A percentile compares a stretch with the other conserved stretches of the same genome.
Conservation (phyloP, 2,888 invertebrate species). For the Drosophila niveifrons region DNA sequence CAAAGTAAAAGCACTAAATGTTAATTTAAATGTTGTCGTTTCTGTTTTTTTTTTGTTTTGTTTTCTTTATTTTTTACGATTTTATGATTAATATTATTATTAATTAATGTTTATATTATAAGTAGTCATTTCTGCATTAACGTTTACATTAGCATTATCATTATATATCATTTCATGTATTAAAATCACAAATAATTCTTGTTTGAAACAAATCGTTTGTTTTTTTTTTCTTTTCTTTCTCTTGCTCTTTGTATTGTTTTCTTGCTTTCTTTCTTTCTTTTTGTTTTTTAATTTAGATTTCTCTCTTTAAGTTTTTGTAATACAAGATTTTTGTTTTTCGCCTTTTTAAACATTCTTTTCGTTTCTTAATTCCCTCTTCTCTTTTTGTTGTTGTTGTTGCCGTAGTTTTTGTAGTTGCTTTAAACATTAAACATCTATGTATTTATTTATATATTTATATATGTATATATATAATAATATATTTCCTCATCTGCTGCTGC, state of each 20-base stretch:
- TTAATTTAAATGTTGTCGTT: constrained; percentile 38
- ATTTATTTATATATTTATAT: constrained; percentile 29
- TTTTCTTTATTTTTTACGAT: constrained; percentile 30
- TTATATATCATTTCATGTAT: constrained; percentile 71
- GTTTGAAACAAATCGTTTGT: constrained; percentile 77
- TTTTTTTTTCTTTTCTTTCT: constrained; percentile 93
- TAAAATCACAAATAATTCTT: constrained; percentile 79
- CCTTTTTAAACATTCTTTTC: constrained; percentile 2
- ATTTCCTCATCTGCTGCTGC: constrained; percentile 1
- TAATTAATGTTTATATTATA: constrained; percentile 48
- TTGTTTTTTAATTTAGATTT: constrained; percentile 11
- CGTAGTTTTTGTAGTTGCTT: constrained; percentile 4
- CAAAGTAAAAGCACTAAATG: constrained; percentile 69
- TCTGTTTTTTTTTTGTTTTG: constrained; percentile 15
- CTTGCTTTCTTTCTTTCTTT: constrained; percentile 89
- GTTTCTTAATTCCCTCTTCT: constrained; percentile 1
- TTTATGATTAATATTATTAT: constrained; percentile 59
- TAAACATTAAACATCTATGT: constrained; percentile 33
- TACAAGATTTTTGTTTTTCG: constrained; percentile 12
- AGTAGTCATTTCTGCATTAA: constrained; percentile 66
- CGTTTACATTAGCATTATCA: constrained; percentile 47
- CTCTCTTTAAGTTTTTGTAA: constrained; percentile 13
- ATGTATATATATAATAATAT: constrained; percentile 27
- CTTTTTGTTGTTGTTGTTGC: constrained; percentile 10
- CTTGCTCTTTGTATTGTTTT: constrained; percentile 4